phyloP scores from a whole-genome alignment of 2,113 vertebrate genomes.

The Bos javanicus region DNA sequence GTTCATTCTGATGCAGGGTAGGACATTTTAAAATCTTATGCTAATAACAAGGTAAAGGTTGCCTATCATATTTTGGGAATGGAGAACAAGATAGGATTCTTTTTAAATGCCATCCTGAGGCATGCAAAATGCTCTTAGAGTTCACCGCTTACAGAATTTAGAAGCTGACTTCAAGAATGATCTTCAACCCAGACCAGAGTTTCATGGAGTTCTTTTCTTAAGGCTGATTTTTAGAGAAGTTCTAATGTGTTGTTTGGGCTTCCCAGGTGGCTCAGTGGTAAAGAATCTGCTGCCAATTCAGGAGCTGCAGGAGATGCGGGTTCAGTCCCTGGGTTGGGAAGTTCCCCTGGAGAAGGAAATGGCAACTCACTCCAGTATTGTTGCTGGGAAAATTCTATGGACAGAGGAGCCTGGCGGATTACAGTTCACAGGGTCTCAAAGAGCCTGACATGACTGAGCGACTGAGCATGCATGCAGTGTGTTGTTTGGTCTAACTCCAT shows the following conservation, averaged over 20 bases:
- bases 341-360: background rate
- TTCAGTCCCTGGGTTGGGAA: background rate
- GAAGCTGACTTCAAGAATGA: background rate
- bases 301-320: fast-evolving
- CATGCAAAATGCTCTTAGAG: background rate
- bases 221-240: background rate
- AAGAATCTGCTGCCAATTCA: background rate
- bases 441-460: background rate
- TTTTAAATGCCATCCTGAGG: background rate
- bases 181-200: background rate
- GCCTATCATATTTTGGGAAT: background rate
- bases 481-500: background rate
- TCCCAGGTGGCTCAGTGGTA: background rate
- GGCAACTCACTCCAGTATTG: background rate
- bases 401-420: background rate
- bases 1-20: background rate
- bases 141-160: background rate
- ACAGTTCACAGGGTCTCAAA: background rate
- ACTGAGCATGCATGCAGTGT: background rate
- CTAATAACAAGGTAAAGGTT: background rate
- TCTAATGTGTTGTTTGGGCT: background rate
- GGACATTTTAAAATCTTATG: background rate
- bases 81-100: background rate
- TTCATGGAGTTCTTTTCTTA: background rate
- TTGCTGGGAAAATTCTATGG: background rate